Evolutionary conservation across 64 coral and sea anemone species (phyloP), one percentile per base, ranked within the genome.

Genomic region (Acropora yongei): DNA sequence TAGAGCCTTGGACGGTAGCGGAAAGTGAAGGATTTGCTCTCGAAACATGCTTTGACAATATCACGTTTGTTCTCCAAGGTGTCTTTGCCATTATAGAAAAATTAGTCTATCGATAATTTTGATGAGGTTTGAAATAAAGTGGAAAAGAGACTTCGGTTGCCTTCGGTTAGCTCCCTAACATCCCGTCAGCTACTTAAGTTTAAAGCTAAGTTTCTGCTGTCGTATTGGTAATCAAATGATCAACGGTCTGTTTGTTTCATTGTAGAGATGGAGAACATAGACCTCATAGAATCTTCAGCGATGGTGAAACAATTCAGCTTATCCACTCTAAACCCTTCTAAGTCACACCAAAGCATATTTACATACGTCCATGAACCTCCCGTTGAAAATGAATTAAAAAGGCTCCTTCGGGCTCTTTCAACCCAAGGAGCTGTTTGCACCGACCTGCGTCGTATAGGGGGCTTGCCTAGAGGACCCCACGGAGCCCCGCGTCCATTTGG

Each of bases 361-460:
- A 80, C 41, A 19, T 96, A 96, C 51, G 50, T 61, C 8, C 83
- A 91, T 3, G 95, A 97, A 79, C 41, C 75, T 72, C 92, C 92
- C 11, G 77, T 88, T 58, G 88, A 65, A 6, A 77, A 60, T 14
- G 95, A 97, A 91, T 40, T 72, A 55, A 78, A 84, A 30, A 88
- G 95, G 61, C 79, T 97, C n/a, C 51, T 57, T 47, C 68, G 78
- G 75, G 86, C 87, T 49, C 92, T 97, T 20, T 88, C 95, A 49
- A 92, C 86, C 4, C 96, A 98, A 18, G 85, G 87, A 17, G 87
- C 93, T 18, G 90, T 98, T 3, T 98, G 96, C 78, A 5, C 79
- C 4, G 87, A 98, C 16, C 84, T 92, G 16, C 84, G 93, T 6
- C 84, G 93, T 9, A 80, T 94, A 57, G 96, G 96, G 4, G 96